A percentile compares a stretch with the other conserved stretches of the same genome.
phyloP scores from a whole-genome alignment of 2,113 vertebrate genomes.

The Hiodon tergisus region DNA sequence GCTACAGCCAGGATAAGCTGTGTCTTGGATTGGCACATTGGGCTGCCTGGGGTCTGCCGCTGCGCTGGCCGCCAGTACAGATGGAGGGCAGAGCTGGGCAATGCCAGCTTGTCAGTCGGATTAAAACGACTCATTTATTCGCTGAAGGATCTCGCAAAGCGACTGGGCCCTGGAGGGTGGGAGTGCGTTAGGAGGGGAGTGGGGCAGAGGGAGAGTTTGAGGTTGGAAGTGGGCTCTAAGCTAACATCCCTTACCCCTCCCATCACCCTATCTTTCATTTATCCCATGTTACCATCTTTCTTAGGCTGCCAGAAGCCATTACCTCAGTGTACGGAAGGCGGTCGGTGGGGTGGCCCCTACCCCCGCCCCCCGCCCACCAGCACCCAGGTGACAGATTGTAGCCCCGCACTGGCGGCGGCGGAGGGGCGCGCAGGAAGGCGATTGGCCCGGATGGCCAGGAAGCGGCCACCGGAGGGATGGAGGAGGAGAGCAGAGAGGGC shows the following conservation, averaged over 20 bases:
- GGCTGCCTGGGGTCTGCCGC: conserved; percentile 70
- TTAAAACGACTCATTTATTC: conserved; percentile 99
- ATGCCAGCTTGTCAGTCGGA: conserved; percentile 99
- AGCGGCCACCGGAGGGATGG: conserved; percentile 70
- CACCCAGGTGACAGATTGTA: conserved; percentile 96
- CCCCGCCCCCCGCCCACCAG: conserved; percentile 56
- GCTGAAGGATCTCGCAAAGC: conserved; percentile 94
- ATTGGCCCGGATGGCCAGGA: conserved; percentile 89
- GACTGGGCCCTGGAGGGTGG: conserved; percentile 80
- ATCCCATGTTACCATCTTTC: conserved; percentile 57
- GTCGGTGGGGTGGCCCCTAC: conserved; percentile 80
- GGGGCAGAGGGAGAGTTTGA: conserved; percentile 56
- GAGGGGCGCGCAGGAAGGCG: conserved; percentile 75
- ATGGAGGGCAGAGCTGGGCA: conserved; percentile 96
- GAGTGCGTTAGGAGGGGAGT: conserved; percentile 58
- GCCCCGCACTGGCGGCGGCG: conserved; percentile 85
- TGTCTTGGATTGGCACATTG: conserved; percentile 71
- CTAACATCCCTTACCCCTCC: conserved; percentile 33
- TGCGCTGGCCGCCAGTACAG: conserved; percentile 85
- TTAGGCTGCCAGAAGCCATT: conserved; percentile 96
- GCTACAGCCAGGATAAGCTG: conserved; percentile 73
- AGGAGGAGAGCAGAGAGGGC: conserved; percentile 28
- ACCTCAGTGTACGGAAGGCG: conserved; percentile 90
- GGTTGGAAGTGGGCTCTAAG: conserved; percentile 52
- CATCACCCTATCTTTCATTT: conserved; percentile 47